Base-by-base conservation (phyloP, 2,113 vertebrate genomes). In the Pomatostomus ruficeps region DNA sequence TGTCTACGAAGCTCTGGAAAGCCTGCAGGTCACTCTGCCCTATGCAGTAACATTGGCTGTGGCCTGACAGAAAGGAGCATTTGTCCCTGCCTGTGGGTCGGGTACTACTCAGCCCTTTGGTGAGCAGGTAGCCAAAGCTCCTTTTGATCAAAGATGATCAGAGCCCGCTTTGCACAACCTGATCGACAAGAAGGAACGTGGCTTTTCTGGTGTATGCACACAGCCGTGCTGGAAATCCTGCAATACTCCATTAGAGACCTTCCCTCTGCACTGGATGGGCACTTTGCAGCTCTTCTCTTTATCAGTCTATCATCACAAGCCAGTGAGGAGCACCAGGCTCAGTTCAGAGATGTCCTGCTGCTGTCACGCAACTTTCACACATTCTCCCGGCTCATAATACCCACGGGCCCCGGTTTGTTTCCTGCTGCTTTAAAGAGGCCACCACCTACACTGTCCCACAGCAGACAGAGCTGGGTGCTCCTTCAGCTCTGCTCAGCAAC, bases 401-500 rank as follows among this genome's bases (percentile, higher is more conserved):
- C 72, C 79, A 77, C 25, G 21, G 85, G n/a, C 25, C 76, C 63
- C 6, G 9, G 20, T 73, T 74, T 87, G 51, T 85, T 86, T 83
- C 46, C 54, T 2, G 9, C 68, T 76, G 75, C 88, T 85, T 59
- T 55, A n/a, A 95, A 59, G 73, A 95, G 75, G 92, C 75, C 67
- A 35, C 85, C 59, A 36, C 83, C 92, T 66, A 73, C 72, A 35
- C 67, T 86, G 59, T 62, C 85, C 92, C 88, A 59, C 28, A 43
- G 88, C 88, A 96, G 59, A 57, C 0, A 6, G 88, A 83, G 92
- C 82, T 48, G 55, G 63, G 58, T 83, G 51, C 67, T n/a, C 43
- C 7, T n/a, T 73, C 85, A 85, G 82, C 91, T 91, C 92, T 95
- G 92, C 75, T 85, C 91, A 74, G 88, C 82, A 85, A 82, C 77